Conservation (phyloP, 2,888 invertebrate species). For the Bibio marci region DNA sequence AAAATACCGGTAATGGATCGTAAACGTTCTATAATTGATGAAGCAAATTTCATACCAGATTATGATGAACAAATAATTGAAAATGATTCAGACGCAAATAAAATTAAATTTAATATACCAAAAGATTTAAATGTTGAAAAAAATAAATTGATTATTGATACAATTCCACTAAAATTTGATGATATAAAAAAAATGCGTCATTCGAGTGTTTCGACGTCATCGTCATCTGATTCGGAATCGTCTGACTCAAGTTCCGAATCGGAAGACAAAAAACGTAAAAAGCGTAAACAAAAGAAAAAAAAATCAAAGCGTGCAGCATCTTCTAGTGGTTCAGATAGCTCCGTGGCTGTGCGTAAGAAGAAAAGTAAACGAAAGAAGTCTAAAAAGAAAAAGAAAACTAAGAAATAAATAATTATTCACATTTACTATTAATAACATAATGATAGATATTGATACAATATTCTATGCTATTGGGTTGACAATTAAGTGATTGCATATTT, state of each 20-base stretch:
- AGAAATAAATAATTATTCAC: no score
- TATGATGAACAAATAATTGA: conserved; percentile 47
- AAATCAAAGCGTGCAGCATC: conserved; percentile 30
- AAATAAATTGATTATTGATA: no score
- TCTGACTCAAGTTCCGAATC: conserved; percentile 25
- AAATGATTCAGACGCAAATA: conserved; percentile 35
- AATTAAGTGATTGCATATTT: no score
- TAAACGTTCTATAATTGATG: conserved; percentile 51
- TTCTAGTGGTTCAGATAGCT: conserved; percentile 24
- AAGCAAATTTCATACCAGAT: conserved; percentile 57
- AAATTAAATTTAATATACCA: conserved; percentile 18
- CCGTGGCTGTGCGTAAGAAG: conserved; percentile 7
- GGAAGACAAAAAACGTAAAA: conserved; percentile 35
- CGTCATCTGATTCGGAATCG: conserved; percentile 25
- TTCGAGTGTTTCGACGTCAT: conserved; percentile 33
- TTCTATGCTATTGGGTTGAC: no score
- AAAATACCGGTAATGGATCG: conserved; percentile 31
- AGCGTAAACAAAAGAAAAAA: conserved; percentile 44
- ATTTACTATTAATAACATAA: no score
- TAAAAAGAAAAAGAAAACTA: conserved; percentile 3
- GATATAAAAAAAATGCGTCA: conserved; percentile 28
- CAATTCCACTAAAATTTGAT: no score
- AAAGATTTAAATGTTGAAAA: conserved; percentile 20
- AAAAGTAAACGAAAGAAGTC: conserved; percentile 3
- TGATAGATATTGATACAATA: no score